Percentiles rank a stretch among this genome's conserved stretches.
phyloP scores from a whole-genome alignment of 2,113 vertebrate species.

The Zosterops hypoxanthus region DNA sequence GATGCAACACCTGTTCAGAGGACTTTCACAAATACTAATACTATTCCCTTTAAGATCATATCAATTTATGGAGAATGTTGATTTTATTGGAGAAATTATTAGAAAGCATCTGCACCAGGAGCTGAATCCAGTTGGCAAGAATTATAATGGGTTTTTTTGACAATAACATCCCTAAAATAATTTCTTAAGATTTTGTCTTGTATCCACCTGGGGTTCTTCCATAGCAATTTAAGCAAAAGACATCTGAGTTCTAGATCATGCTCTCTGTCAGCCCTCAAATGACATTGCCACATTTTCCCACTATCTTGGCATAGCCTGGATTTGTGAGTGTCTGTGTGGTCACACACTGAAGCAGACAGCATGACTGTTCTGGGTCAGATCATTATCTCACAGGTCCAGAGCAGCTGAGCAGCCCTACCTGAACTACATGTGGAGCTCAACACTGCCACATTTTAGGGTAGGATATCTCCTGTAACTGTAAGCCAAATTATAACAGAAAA shows the following conservation, averaged over 20 bases:
- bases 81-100: not conserved
- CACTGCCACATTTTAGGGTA: not conserved
- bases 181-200: not conserved
- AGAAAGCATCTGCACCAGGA: not conserved
- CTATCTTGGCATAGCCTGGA: accelerated
- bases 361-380: not conserved
- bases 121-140: not conserved
- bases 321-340: not conserved
- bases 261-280: not conserved
- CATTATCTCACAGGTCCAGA: not conserved
- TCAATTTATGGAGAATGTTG: accelerated
- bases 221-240: not conserved
- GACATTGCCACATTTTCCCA: not conserved
- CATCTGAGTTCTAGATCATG: not conserved
- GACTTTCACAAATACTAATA: not conserved
- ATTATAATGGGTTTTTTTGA: not conserved
- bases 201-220: not conserved
- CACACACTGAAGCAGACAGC: not conserved
- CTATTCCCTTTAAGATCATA: not conserved
- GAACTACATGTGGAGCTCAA: not conserved
- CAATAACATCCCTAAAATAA: not conserved
- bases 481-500: not conserved
- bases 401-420: not conserved
- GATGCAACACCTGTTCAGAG: not conserved
- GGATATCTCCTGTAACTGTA: not conserved